Evolutionary conservation across 2,888 invertebrate species (phyloP), one percentile per base, ranked within the genome.

Genomic region (Pelosia muscerda): DNA sequence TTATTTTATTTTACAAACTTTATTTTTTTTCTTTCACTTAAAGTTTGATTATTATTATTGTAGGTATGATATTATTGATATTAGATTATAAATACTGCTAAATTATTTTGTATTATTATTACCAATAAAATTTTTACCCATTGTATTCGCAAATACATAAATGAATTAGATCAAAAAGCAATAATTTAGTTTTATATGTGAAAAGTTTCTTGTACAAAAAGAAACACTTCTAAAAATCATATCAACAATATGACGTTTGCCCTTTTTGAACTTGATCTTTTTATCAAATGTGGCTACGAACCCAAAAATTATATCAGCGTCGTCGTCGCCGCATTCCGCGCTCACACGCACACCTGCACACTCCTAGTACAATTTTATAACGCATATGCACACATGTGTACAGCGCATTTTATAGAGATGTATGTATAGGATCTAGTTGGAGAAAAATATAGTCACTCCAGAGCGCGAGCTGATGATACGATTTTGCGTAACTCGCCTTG

Each of bases 231-330:
- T 78, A 74, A 78, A 83, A 76, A 66, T 73, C 81, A 81, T 89
- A 88, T 88, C 86, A 83, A 81, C 81, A 75, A 75, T 73, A 75
- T 81, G 82, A 80, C 81, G 84, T 82, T 85, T 88, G 89, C 85
- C 92, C 92, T 90, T 93, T 76, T 91, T 93, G 93, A 93, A 93
- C 94, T 94, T 94, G 93, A 93, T 93, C 90, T 92, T 90, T 91
- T 93, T 94, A 94, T 94, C 93, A 90, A 89, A 86, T 84, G 87
- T 86, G 84, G 81, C 88, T 86, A 84, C 63, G 69, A 70, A 60
- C 69, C 66, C 63, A 65, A 83, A 92, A 91, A 90, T 90, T 88
- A 90, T 92, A 92, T 92, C 91, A 89, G 87, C 87, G 84, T 79
- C 86, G 84, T 79, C 86, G 84, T 82, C 78, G 87, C 83, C 86